phyloP scores from a whole-genome alignment of 2,113 vertebrate species.

The Gambusia holbrooki region DNA sequence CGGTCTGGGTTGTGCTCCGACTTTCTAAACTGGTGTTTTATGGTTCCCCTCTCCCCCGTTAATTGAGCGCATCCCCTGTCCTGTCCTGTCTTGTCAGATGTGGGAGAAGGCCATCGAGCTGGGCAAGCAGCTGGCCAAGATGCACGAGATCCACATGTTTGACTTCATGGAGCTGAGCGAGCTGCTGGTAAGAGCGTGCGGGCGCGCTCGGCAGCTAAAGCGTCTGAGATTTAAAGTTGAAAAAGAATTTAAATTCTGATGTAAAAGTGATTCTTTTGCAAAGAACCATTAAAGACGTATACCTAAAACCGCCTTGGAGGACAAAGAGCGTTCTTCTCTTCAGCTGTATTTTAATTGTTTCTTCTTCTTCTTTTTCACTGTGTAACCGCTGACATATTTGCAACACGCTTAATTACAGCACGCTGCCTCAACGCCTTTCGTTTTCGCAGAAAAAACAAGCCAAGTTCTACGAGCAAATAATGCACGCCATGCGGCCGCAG shows the following conservation, averaged over 20 bases:
- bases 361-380: neutral
- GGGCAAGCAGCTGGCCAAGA: constrained; percentile 94
- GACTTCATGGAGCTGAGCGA: constrained; percentile 93
- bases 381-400: constrained; percentile 4
- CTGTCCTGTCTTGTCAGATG: constrained; percentile 81
- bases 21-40: constrained; percentile 25
- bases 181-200: constrained; percentile 86
- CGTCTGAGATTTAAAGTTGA: constrained; percentile 16
- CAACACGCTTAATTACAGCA: neutral
- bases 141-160: constrained; percentile 94
- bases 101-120: constrained; percentile 98
- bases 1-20: constrained; percentile 12
- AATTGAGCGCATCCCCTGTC: constrained; percentile 40
- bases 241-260: constrained; percentile 8
- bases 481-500: constrained; percentile 94
- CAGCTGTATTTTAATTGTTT: neutral
- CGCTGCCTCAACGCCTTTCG: constrained; percentile 6
- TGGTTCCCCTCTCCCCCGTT: constrained; percentile 7
- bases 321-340: neutral
- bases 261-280: neutral
- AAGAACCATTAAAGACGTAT: no score
- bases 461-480: constrained; percentile 93
- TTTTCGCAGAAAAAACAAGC: constrained; percentile 89
- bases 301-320: no score
- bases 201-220: neutral